These are phyloP conservation scores for Sorex maritimensis DNA, from an alignment of 2,797 vertebrate genomes.

Conservation along the genomic window DNA sequence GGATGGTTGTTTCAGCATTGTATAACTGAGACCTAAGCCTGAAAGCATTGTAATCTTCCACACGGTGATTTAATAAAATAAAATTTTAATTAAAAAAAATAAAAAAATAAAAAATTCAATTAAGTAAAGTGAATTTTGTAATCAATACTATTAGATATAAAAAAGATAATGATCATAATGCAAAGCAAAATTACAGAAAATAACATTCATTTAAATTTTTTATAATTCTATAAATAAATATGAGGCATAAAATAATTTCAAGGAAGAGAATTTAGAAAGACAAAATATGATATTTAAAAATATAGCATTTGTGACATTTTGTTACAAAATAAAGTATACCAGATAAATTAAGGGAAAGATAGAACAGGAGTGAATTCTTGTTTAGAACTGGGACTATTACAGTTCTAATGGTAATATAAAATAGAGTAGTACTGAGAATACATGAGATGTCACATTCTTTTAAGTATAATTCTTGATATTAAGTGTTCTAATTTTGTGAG, in stretches of 20 bases:
- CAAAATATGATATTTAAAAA: not conserved
- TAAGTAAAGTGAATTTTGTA: slow-evolving; percentile 2
- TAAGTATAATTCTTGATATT: no score
- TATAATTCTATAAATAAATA: slow-evolving; percentile 22
- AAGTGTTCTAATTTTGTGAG: not conserved
- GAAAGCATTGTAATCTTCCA: no score
- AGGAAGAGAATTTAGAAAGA: no score
- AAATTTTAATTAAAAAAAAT: no score
- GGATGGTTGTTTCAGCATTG: no score
- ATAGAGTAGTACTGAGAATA: no score
- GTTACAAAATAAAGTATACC: slow-evolving; percentile 39
- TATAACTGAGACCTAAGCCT: no score
- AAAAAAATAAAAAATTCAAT: not conserved
- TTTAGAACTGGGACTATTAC: slow-evolving; percentile 2
- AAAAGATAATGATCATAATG: not conserved
- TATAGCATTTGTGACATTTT: not conserved
- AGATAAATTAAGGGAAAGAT: not conserved
- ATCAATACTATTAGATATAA: not conserved
- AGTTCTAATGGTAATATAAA: not conserved
- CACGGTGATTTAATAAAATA: no score
- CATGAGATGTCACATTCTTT: no score
- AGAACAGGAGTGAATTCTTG: not conserved
- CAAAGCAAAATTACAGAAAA: not conserved
- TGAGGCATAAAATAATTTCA: not conserved
- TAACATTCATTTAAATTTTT: not conserved